phyloP scores from a whole-genome alignment of 2,797 vertebrate genomes.

The Anolis apletophallus region DNA sequence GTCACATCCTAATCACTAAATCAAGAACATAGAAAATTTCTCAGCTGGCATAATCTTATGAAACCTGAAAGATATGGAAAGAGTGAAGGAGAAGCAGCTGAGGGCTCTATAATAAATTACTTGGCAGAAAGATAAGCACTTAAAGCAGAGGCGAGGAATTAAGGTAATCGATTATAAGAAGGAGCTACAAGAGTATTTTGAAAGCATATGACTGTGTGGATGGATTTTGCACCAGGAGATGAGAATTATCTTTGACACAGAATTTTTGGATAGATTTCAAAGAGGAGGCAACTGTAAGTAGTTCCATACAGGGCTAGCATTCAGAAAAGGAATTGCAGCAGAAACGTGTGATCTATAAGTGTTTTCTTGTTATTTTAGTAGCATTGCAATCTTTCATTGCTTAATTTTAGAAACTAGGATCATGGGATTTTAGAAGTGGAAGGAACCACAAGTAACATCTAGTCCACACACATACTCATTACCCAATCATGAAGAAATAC shows the following conservation, averaged over 20 bases:
- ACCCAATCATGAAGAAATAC: too few species aligned
- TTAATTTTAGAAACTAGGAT: too few species aligned
- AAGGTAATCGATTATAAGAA: neutral
- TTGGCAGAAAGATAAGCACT: neutral
- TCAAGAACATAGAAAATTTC: neutral
- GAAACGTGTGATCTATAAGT: neutral
- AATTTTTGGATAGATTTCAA: neutral
- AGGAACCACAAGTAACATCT: too few species aligned
- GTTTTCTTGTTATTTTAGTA: too few species aligned
- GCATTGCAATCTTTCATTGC: too few species aligned
- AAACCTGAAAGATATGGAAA: neutral
- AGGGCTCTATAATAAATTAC: neutral
- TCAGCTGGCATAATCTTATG: neutral
- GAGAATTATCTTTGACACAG: neutral
- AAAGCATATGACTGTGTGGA: neutral
- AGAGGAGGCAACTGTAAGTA: neutral
- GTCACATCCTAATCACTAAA: neutral
- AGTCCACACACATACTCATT: too few species aligned
- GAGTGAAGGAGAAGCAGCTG: neutral
- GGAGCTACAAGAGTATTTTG: neutral
- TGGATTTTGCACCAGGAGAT: neutral
- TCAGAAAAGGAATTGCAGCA: neutral
- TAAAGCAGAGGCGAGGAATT: slow-evolving; percentile 9
- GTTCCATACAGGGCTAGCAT: neutral
- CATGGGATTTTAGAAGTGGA: too few species aligned